Evolutionary conservation across 2,888 invertebrate genomes (phyloP), one percentile per base, ranked within the genome.

Genomic region (Euproctis similis): DNA sequence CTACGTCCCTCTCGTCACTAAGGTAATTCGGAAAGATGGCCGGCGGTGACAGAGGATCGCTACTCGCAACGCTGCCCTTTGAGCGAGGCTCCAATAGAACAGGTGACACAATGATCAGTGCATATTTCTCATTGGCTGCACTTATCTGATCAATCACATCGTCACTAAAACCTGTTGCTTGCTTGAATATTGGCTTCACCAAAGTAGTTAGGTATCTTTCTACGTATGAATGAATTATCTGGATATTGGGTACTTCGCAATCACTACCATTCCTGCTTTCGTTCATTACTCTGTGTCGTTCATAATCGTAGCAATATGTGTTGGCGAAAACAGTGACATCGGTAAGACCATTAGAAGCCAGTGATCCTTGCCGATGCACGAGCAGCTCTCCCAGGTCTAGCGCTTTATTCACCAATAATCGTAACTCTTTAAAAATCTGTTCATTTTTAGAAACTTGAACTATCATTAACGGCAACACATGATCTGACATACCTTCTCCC

Each of bases 401-500:
- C 0, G 34, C 24, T 5, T 30, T 41, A 0, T 8, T 25, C 2
- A 28, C 36, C 8, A 49, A 8, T 0, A 24, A 10, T 2, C 24
- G n/a, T 4, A 59, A 9, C 8, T 37, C 33, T 0, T 42, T 30
- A 0, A 18, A 2, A 0, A 48, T 8, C 1, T 34, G 31, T 1
- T 22, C 6, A 1, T 46, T 35, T 8, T 38, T 38, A 16, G 67
- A 59, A 1, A 70, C 66, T 26, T 46, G 32, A 0, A 68, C 24
- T 8, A 64, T 8, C 1, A 65, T 2, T 0, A 68, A 9, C 0
- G 70, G 55, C 3, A 66, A 13, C 0, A 53, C 38, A 32, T 78
- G 77, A 23, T 77, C 77, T 2, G 43, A 53, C 60, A 76, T 52
- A 12, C 53, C 45, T 0, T 65, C 47, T 0, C 77, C 77, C 2